Percentiles rank a stretch among this genome's conserved stretches.
Evolutionary conservation across 2,797 vertebrate species (phyloP).

Genomic region (Peromyscus attwateri): DNA sequence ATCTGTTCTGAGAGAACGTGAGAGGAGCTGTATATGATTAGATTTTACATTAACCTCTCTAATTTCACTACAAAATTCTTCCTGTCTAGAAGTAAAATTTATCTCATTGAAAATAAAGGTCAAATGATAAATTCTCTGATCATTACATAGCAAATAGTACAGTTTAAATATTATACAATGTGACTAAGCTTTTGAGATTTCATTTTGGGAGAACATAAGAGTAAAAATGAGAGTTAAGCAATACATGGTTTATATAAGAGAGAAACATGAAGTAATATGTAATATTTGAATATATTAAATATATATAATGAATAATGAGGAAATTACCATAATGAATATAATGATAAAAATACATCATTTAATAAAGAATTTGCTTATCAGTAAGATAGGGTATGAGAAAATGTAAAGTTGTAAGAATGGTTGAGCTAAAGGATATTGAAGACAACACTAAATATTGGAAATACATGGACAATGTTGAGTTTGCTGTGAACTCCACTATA

Average conservation of each 20-base stretch:
- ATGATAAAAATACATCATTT: not conserved
- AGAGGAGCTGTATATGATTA: not conserved
- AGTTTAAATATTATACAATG: not conserved
- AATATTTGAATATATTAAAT: too few species aligned
- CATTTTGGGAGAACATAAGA: not conserved
- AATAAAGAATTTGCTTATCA: not conserved
- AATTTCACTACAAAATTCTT: not conserved
- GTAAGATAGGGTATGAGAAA: not conserved
- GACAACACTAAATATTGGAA: not conserved
- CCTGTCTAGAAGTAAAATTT: not conserved
- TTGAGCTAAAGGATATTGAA: not conserved
- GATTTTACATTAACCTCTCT: not conserved
- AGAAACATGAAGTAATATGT: not conserved
- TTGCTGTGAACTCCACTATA: not conserved
- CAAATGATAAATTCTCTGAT: not conserved
- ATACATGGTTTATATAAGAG: not conserved
- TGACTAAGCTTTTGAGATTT: not conserved
- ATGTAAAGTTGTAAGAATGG: not conserved
- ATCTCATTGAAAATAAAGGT: not conserved
- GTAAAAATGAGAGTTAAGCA: not conserved
- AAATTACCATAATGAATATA: not conserved
- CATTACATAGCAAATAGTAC: not conserved
- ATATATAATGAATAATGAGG: not conserved
- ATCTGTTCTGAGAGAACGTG: not conserved
- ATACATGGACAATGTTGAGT: not conserved